Conservation (phyloP, 2,797 vertebrate genomes). For the Acrossocheilus wenchowensis region DNA sequence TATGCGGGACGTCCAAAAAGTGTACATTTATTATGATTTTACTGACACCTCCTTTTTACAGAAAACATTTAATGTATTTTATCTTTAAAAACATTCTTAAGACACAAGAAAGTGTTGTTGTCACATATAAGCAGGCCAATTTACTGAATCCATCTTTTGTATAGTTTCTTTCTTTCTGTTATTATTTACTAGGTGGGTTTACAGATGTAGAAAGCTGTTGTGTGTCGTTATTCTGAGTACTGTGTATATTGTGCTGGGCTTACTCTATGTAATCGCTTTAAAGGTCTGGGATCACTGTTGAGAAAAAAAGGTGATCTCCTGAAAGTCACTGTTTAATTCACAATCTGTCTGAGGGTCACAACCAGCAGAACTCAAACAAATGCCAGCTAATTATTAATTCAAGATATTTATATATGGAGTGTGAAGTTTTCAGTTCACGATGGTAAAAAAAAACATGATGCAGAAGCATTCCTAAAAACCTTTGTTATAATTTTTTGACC, state of each 20-base stretch:
- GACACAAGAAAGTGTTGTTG: not conserved
- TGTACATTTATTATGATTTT: no score
- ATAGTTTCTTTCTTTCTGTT: not conserved
- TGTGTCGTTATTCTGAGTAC: not conserved
- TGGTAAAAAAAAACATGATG: not conserved
- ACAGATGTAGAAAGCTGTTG: not conserved
- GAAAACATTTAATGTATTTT: not conserved
- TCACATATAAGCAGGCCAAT: not conserved
- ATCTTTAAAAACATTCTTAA: not conserved
- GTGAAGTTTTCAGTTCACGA: constrained; percentile 56
- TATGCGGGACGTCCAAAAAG: no score
- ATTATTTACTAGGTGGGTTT: not conserved
- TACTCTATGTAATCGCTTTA: not conserved
- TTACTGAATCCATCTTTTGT: not conserved
- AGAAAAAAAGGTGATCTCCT: constrained; percentile 15
- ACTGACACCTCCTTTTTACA: no score
- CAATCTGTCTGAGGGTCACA: constrained; percentile 2
- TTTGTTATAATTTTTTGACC: not conserved
- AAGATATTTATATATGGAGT: constrained; percentile 22
- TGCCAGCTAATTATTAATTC: not conserved
- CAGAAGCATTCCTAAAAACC: not conserved
- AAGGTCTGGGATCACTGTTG: not conserved
- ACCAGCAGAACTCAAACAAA: not conserved
- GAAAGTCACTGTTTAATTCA: not conserved
- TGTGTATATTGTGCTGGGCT: not conserved